phyloP scores from a whole-genome alignment of 2,113 vertebrate species.

The Cavia porcellus region DNA sequence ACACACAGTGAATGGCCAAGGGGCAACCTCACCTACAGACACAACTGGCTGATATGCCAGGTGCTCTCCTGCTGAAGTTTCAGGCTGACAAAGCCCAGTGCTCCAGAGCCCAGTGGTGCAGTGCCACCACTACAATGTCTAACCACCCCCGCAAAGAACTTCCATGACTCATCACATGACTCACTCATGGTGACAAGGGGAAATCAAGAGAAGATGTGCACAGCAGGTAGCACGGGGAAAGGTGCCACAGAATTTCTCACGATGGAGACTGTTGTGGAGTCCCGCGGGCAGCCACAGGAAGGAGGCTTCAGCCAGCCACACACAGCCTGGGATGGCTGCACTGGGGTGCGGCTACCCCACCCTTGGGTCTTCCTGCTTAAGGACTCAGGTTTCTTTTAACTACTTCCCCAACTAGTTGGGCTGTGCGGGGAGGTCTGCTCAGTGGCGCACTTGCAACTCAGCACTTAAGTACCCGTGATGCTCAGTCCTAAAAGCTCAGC shows the following conservation, averaged over 20 bases:
- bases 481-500: neutral
- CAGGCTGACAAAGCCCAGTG: neutral
- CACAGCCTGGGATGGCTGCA: too few relatives aligned
- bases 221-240: neutral
- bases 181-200: conserved; percentile 45
- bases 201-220: conserved; percentile 14
- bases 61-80: conserved; percentile 39
- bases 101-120: neutral
- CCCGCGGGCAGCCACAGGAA: neutral
- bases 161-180: conserved; percentile 75
- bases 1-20: too few relatives aligned
- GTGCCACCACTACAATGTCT: neutral
- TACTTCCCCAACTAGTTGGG: neutral
- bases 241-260: conserved; percentile 48
- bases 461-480: neutral
- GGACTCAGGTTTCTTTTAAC: neutral
- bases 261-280: neutral
- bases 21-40: conserved; percentile 43
- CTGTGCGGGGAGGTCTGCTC: neutral
- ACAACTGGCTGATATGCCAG: conserved; percentile 34
- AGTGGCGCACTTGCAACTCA: neutral
- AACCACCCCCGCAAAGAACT: conserved; percentile 28
- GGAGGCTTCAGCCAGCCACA: neutral
- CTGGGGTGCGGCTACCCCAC: neutral
- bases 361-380: neutral